Base-by-base conservation (phyloP, 2,113 vertebrate genomes). In the Phocoena phocoena region DNA sequence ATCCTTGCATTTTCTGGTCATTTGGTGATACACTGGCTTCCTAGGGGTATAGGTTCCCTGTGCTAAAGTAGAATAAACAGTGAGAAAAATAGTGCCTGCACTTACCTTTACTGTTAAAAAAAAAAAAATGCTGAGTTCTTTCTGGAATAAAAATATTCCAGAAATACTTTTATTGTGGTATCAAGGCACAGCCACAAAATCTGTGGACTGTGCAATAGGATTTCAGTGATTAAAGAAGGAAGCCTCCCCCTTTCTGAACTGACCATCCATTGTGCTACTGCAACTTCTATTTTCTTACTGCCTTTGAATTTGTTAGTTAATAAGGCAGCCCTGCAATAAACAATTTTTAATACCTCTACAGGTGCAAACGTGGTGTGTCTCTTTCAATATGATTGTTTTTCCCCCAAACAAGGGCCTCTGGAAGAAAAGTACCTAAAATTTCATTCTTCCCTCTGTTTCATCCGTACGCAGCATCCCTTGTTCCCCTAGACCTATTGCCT, bases 171-270 rank as follows among this genome's bases (percentile, higher is more conserved):
- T 93, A 91, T 87, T 96, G 0, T 0, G 23, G 0, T 3, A 90
- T 84, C 95, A 88, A 65, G 68, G 65, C 8, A 2, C 68, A 97
- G 63, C 74, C 74, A 88, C 96, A 41, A 92, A 98, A 93, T 97
- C 97, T 97, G 83, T 98, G 94, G 97, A 95, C 95, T 91, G 36
- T 98, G 97, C 98, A 98, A 98, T 98, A 97, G 97, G 96, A 97
- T 98, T 98, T 98, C 95, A 98, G 74, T 98, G 97, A 98, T 97
- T 98, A 84, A 97, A 98, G 87, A 96, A 92, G 94, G 96, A 98
- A 88, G 67, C 15, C 3, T 96, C 95, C 96, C 58, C 88, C 89
- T 96, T 91, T 63, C 84, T 13, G 41, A 97, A 96, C 95, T 96
- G 67, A 89, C 88, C 55, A 70, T 97, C 65, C 83, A 90, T 83